Percentiles rank a stretch among this genome's conserved stretches.
These are phyloP conservation scores for Ciconia maguari DNA, from an alignment of 2,113 vertebrate genomes.

Conservation along the genomic window DNA sequence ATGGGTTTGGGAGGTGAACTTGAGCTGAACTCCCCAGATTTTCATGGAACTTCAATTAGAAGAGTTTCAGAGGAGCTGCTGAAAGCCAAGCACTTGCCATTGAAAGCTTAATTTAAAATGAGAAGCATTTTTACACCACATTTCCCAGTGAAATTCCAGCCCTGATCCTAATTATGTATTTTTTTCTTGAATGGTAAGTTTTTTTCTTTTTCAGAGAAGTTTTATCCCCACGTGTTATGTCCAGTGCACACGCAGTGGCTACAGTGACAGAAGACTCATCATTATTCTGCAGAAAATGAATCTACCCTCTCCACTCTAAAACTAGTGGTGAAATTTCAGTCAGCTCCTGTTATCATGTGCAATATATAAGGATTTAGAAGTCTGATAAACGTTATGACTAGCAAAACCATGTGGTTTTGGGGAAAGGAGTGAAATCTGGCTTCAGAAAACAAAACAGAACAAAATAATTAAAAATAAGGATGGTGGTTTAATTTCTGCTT, in stretches of 20 bases:
- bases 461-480: not conserved
- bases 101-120: constrained; percentile 74
- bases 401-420: not conserved
- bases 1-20: constrained; percentile 77
- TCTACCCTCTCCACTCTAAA: not conserved
- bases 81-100: constrained; percentile 67
- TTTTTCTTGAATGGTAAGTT: not conserved
- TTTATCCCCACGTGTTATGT: not conserved
- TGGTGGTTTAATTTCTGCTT: not conserved
- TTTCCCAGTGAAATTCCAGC: constrained; percentile 34
- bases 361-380: not conserved
- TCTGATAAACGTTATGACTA: not conserved
- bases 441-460: not conserved
- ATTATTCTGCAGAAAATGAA: not conserved
- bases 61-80: constrained; percentile 73
- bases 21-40: constrained; percentile 75
- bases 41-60: constrained; percentile 80
- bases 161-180: constrained; percentile 22
- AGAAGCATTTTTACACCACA: constrained; percentile 65
- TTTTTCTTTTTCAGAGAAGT: not conserved
- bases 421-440: not conserved
- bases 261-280: not conserved
- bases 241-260: not conserved
- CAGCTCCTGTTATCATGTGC: not conserved
- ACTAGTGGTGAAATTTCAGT: not conserved